phyloP scores from a whole-genome alignment of 2,888 invertebrate species.

The Acanthosepion esculentum region DNA sequence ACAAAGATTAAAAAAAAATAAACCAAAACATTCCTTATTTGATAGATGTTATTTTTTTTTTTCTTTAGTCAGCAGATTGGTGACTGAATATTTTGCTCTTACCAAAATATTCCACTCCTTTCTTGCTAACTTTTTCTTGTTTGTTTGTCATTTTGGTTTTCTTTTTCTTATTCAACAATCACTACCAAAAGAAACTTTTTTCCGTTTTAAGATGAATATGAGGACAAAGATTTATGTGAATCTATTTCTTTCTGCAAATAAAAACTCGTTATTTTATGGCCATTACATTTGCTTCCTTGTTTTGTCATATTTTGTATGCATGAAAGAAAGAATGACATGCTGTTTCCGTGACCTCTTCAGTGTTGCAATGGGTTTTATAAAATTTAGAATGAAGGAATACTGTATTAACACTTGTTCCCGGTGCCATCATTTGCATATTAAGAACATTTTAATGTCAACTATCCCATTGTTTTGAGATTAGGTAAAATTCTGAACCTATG shows the following conservation, averaged over 20 bases:
- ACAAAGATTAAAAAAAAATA: not conserved
- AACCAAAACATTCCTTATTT: slow-evolving; percentile 33
- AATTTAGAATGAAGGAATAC: too few species aligned
- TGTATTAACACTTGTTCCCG: too few species aligned
- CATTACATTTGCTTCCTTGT: not conserved
- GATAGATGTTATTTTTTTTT: not conserved
- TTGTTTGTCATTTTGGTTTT: not conserved
- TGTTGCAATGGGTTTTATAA: too few species aligned
- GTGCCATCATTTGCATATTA: too few species aligned
- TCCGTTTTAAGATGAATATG: not conserved
- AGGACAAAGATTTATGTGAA: slow-evolving; percentile 14
- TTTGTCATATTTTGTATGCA: not conserved
- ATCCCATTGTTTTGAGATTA: too few species aligned
- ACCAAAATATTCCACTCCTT: not conserved
- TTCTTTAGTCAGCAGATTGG: not conserved
- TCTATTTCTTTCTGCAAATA: slow-evolving; percentile 23
- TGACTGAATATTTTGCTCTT: not conserved
- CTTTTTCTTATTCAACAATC: not conserved
- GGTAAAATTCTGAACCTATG: too few species aligned
- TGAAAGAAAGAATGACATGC: not conserved
- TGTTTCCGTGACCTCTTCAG: too few species aligned
- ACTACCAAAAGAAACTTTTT: not conserved
- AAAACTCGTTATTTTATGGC: slow-evolving; percentile 25
- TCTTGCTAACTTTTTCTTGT: not conserved
- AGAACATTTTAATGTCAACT: too few species aligned